Evolutionary conservation across 2,888 invertebrate genomes (phyloP), one percentile per base, ranked within the genome.

Genomic region (Marronus borbonicus): DNA sequence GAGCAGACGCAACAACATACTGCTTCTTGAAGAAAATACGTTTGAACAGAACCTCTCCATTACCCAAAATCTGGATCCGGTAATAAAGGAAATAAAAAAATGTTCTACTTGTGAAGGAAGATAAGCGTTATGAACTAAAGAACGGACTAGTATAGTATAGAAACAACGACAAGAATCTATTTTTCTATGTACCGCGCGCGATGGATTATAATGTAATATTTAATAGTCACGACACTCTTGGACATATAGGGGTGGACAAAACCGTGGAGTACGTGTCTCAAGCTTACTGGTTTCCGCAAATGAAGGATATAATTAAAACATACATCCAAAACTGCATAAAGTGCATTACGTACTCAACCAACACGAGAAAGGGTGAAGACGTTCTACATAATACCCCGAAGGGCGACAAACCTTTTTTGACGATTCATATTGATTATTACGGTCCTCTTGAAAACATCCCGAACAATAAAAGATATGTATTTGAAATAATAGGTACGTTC

Each of bases 241-340:
- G 64, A 5, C 64, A 64, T 64, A 12, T 64, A 8, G 64, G 64
- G 2, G 31, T 64, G 4, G 64, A 85, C 2, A 86, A 86, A 81
- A 82, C 81, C 44, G 76, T 82, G 24, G 80, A 84, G 31, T 77
- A 80, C 20, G 76, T 87, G 60, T 78, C 28, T 28, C 69, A 76
- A 76, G 79, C 78, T 44, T 87, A 86, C 81, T 87, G 85, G 85
- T 86, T 87, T 80, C 84, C 85, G 3, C 81, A 83, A 36, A 81
- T 85, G 79, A 82, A 79, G 39, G 76, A 81, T 17, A 82, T 84
- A 74, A 80, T 83, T 12, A 83, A 81, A 80, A 39, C 66, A 49
- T 82, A 84, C 76, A 83, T 86, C 58, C 12, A 17, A 7, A 85
- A 83, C 75, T 86, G 84, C 79, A 64, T 86, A 44, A 84, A 84